phyloP scores from a whole-genome alignment of 2,113 vertebrate species.

The Lophura nycthemera region DNA sequence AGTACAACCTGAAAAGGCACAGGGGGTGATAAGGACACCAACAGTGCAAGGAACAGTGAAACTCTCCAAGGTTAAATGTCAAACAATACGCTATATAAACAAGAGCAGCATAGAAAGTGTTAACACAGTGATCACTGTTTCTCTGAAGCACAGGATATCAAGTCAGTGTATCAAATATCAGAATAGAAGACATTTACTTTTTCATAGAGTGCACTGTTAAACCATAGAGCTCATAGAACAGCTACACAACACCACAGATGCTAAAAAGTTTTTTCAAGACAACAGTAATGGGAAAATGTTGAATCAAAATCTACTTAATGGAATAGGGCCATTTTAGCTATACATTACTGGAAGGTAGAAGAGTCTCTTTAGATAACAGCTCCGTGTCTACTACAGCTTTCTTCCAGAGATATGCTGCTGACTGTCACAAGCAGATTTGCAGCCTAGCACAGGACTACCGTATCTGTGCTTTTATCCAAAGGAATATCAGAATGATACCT shows the following conservation, averaged over 20 bases:
- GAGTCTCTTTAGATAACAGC: rapidly evolving
- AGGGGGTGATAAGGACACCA: background rate
- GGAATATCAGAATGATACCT: background rate
- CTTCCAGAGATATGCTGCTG: rapidly evolving
- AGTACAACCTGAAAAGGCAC: background rate
- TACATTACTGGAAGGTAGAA: background rate
- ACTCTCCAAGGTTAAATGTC: background rate
- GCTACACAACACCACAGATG: background rate
- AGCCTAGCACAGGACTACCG: background rate
- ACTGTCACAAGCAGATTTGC: background rate
- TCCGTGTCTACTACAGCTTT: background rate
- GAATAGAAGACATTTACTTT: background rate
- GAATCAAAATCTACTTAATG: background rate
- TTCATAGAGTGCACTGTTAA: rapidly evolving
- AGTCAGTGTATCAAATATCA: background rate
- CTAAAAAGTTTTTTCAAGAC: background rate
- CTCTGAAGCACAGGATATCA: background rate
- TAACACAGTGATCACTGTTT: background rate
- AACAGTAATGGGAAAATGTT: background rate
- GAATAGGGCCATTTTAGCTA: background rate
- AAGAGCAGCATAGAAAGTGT: background rate
- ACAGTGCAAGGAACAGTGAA: background rate
- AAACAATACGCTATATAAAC: background rate
- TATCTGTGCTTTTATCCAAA: background rate
- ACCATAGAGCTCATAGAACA: background rate